Percentiles rank a stretch among this genome's conserved stretches.
Evolutionary conservation across 2,797 vertebrate species (phyloP).

Genomic region (Chelon auratus): DNA sequence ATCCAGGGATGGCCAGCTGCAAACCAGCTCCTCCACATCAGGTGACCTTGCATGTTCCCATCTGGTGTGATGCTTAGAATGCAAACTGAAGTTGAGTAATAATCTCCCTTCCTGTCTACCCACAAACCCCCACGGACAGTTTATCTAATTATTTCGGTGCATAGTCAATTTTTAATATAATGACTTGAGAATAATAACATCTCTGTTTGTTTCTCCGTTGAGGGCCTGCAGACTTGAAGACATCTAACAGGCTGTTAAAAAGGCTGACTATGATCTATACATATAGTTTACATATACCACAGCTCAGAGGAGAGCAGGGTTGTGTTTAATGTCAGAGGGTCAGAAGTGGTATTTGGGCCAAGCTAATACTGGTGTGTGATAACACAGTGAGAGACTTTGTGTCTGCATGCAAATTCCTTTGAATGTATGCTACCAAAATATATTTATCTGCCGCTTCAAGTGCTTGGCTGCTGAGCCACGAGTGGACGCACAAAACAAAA

Average conservation of each 20-base stretch:
- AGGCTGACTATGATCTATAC: constrained; percentile 32
- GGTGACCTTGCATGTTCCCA: constrained; percentile 62
- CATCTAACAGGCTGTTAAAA: constrained; percentile 60
- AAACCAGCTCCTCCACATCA: constrained; percentile 39
- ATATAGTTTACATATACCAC: constrained; percentile 17
- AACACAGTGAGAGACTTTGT: constrained; percentile 54
- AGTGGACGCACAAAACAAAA: constrained; percentile 7
- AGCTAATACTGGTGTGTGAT: constrained; percentile 54
- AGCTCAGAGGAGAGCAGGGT: constrained; percentile 26
- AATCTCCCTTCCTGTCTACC: constrained; percentile 33
- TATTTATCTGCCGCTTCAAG: constrained; percentile 27
- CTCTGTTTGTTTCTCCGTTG: constrained; percentile 40
- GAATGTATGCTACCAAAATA: constrained; percentile 51
- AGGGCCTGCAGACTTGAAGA: constrained; percentile 41
- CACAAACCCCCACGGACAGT: constrained; percentile 45
- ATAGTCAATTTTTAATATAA: constrained; percentile 40
- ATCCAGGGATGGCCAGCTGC: constrained; percentile 28
- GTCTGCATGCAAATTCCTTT: constrained; percentile 39
- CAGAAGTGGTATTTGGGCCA: constrained; percentile 58
- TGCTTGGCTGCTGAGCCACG: constrained; percentile 3
- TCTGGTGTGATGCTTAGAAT: constrained; percentile 47
- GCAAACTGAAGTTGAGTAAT: constrained; percentile 41
- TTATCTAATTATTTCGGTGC: constrained; percentile 58
- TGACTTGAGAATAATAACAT: constrained; percentile 53
- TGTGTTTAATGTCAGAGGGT: constrained; percentile 57